These are phyloP conservation scores for Solenodon paradoxus DNA, from an alignment of 2,113 vertebrate species.

Conservation along the genomic window DNA sequence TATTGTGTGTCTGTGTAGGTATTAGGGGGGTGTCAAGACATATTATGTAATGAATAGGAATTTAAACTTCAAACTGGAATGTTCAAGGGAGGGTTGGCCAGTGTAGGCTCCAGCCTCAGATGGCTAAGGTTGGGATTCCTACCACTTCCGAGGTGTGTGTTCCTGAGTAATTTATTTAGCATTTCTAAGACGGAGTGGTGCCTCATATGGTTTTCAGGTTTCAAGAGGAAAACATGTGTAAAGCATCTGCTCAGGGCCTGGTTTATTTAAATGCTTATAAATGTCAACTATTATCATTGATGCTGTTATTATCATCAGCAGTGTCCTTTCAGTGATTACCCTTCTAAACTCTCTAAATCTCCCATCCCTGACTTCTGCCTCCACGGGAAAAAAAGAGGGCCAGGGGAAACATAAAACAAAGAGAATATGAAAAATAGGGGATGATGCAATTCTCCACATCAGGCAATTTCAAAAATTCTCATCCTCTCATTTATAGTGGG, in stretches of 20 bases:
- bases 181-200: neutral
- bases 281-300: neutral
- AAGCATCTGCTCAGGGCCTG: neutral
- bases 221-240: neutral
- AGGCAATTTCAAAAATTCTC: no score
- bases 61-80: neutral
- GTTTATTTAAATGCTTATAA: conserved; percentile 16
- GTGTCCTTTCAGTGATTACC: neutral
- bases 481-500: neutral
- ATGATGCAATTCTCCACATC: no score
- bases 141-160: neutral
- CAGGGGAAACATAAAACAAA: neutral
- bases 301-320: neutral
- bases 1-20: neutral
- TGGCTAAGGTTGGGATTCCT: neutral
- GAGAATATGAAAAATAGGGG: neutral
- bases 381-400: neutral
- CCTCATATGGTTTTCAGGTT: neutral
- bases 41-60: neutral
- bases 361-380: neutral
- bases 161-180: neutral
- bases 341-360: neutral
- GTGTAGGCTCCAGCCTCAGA: neutral
- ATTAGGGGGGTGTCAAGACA: no score
- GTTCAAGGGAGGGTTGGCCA: neutral